A percentile compares a stretch with the other conserved stretches of the same genome.
These are phyloP conservation scores for Hydrozoanthus tunicans DNA, from an alignment of 64 coral and sea anemone species.

Conservation along the genomic window DNA sequence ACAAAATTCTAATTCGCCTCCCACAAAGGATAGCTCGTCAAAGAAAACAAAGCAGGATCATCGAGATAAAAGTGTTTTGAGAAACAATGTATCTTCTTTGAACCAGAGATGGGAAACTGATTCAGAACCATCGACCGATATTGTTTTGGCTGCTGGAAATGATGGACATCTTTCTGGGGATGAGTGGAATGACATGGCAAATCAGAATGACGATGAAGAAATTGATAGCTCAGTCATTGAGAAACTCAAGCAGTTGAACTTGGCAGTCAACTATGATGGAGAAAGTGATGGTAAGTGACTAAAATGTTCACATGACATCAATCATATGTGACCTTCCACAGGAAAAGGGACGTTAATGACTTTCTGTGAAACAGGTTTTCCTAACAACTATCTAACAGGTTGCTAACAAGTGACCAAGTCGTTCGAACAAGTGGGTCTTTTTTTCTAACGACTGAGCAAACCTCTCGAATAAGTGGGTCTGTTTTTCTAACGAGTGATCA, in stretches of 20 bases:
- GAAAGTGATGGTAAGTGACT: slow-evolving; percentile 59
- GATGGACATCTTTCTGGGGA: slow-evolving; percentile 25
- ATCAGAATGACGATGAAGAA: slow-evolving; percentile 67
- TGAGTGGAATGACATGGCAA: slow-evolving; percentile 58
- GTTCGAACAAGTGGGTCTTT: too few species aligned
- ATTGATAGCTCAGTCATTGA: slow-evolving; percentile 81
- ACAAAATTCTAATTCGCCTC: slow-evolving; percentile 17
- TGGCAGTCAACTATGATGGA: slow-evolving; percentile 84
- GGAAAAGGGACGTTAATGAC: too few species aligned
- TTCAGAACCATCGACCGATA: slow-evolving; percentile 69
- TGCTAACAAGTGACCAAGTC: too few species aligned
- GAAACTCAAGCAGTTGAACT: slow-evolving; percentile 88
- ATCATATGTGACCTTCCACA: too few species aligned
- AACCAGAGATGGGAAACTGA: slow-evolving; percentile 77
- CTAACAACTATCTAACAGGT: too few species aligned
- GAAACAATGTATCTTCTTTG: background rate
- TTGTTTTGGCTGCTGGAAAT: slow-evolving; percentile 43
- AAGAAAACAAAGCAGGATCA: slow-evolving; percentile 4
- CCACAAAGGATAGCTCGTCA: slow-evolving; percentile 9
- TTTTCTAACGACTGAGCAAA: too few species aligned
- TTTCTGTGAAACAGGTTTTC: too few species aligned
- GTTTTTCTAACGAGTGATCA: too few species aligned
- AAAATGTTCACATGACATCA: background rate
- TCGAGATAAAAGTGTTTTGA: slow-evolving; percentile 4
- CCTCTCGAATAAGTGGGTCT: too few species aligned